phyloP scores from a whole-genome alignment of 2,113 vertebrate species.

The Beaufortia kweichowensis region DNA sequence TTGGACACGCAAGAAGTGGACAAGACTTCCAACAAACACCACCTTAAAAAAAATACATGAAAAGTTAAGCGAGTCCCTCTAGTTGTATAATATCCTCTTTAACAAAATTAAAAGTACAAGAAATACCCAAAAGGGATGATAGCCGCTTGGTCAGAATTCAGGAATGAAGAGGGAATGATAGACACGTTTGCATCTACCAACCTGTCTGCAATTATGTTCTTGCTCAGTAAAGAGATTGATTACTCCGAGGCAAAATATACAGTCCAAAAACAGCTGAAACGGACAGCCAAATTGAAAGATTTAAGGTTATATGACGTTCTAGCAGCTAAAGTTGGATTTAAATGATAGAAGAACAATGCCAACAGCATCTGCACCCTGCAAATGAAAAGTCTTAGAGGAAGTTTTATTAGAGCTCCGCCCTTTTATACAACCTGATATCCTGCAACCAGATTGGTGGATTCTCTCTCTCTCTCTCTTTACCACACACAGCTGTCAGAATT shows the following conservation, averaged over 20 bases:
- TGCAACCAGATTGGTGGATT: constrained; percentile 66
- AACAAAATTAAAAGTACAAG: neutral
- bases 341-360: constrained; percentile 2
- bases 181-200: constrained; percentile 44
- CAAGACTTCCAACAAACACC: too few relatives aligned
- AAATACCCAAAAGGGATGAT: neutral
- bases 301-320: neutral
- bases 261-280: neutral
- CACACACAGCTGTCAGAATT: constrained; percentile 62
- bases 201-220: constrained; percentile 56
- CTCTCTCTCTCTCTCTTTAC: constrained; percentile 44
- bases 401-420: constrained; percentile 56
- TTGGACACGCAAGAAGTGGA: neutral
- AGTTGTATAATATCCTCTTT: neutral
- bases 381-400: constrained; percentile 40
- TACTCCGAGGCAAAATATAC: constrained; percentile 10
- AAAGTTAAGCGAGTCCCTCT: neutral
- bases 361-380: neutral
- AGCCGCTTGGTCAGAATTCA: constrained; percentile 1
- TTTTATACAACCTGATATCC: constrained; percentile 66
- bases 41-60: too few relatives aligned
- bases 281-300: constrained; percentile 39
- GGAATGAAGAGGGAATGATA: constrained; percentile 21
- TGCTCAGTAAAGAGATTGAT: constrained; percentile 24
- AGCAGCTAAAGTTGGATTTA: neutral